Evolutionary conservation across 2,797 vertebrate species (phyloP), one percentile per base, ranked within the genome.

Genomic region (Kryptopterus vitreolus): DNA sequence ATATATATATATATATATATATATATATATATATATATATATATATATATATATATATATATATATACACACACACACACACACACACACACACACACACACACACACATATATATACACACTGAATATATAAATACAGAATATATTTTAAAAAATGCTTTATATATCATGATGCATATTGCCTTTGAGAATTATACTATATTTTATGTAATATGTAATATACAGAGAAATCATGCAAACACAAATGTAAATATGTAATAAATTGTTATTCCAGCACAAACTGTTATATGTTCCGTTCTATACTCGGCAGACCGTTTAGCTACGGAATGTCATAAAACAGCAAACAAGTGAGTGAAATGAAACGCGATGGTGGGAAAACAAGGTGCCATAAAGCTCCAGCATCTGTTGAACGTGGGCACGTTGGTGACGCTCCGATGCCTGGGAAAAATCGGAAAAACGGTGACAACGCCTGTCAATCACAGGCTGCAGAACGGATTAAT

Each of bases 401-500:
- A 80, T 85, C 80, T 85, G 83, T 79, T 81, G 69, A 33, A 50
- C 80, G 59, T 78, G 46, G 77, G 71, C 71, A 86, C 76, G 26
- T 72, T 75, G 74, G 75, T 73, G 80, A 85, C 66, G 75, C 66
- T 82, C 75, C 80, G 83, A 87, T 85, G 88, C 92, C 90, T 92
- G 92, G 92, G 92, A 92, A 94, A 85, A 93, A 91, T 87, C 22
- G 88, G 90, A 90, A 87, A 90, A 87, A 90, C 89, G 88, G 87
- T 75, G 87, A 89, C 89, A 88, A 85, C 66, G 83, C 91, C 90
- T 92, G 93, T 93, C 90, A 92, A 88, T 93, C 91, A 91, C 73
- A 31, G 74, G 68, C 81, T 88, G 87, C 90, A 89, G 89, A 91
- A 86, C 86, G 90, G 85, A 59, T 81, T 81, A 74, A 78, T 82